Base-by-base conservation (phyloP, 2,888 invertebrate genomes). In the Drosophila fungiperda region DNA sequence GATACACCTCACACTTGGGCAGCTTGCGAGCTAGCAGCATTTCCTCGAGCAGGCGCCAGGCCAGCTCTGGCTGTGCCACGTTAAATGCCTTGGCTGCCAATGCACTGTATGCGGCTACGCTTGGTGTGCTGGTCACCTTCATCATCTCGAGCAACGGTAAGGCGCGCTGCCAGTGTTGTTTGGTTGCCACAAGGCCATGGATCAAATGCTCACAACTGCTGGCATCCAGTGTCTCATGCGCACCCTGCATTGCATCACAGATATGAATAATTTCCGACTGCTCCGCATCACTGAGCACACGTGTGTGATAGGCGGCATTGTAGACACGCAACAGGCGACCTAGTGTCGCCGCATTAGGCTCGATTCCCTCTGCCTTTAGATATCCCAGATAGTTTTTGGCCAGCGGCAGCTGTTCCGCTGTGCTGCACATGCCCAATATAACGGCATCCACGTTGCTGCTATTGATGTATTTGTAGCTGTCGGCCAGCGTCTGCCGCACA, bases 171-270 rank as follows among this genome's bases (percentile, higher is more conserved):
- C 96, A 97, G 76, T 95, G 93, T 64, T 94, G 91, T 11, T 96
- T 96, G 32, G 97, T 96, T 26, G 94, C 86, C 76, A 95, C 95
- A 4, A 97, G 90, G 0, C 95, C 96, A 70, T 93, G 92, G 65
- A 97, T 93, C 8, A 96, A 92, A 87, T 93, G 93, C 85, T 96
- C 95, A 82, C 95, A 94, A 23, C 96, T 95, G 3, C 87, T 89
- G 20, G 92, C 92, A 92, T 96, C 96, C 58, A 96, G 90, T 0
- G 95, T 87, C 59, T 94, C 94, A 90, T 95, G 94, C 74, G 94
- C 94, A 36, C 93, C 89, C 81, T 81, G 80, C 15, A 93, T 70
- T 3, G 73, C 53, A 4, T 83, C 89, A 84, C 93, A 95, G 61
- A 94, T 92, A 38, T 93, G 85, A 40, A 95, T 78, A 79, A 97